Base-by-base conservation (phyloP, 2,113 vertebrate species). In the Oxyruncus cristatus region DNA sequence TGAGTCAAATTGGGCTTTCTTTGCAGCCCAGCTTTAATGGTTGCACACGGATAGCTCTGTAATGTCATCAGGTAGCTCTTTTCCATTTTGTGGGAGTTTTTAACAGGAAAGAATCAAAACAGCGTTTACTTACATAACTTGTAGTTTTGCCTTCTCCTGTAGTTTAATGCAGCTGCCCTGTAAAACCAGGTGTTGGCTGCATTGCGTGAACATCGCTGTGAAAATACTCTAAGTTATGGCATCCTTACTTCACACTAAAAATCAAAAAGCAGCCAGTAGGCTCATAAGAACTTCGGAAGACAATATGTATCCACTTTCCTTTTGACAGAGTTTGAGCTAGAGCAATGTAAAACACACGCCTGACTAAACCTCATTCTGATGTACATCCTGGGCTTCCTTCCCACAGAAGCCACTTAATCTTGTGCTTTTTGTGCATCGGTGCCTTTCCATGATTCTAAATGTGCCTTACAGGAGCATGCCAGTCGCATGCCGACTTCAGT, bases 401-500 rank as follows among this genome's bases (percentile, higher is more conserved):
- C 33, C 6, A 0, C 47, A 61, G 28, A 70, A 90, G 42, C 65
- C 65, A 8, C 41, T 70, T 66, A 3, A 44, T 85, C 58, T 50
- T 63, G 39, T 81, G 27, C 23, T 75, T 83, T 63, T 41, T 71
- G 61, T 79, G 44, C 24, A 27, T 56, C 4, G 2, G 17, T 18
- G 10, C 46, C 15, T 9, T 71, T 58, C 65, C 8, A 3, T 0
- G 2, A 42, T 67, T 46, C n/a, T 59, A 6, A 10, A 21, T 6
- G 22, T 37, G 50, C 68, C 47, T 53, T 42, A 6, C 20, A 26
- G 33, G 14, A 77, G 15, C 42, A 37, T 13, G 3, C 26, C 23
- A 7, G 33, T 58, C 0, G 0, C 8, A 3, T 0, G 14, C 27
- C 1, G 1, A 3, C 44, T 49, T 41, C 28, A 13, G 47, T 7